Base-by-base conservation (phyloP, 2,888 invertebrate genomes). In the Phorcus lineatus region DNA sequence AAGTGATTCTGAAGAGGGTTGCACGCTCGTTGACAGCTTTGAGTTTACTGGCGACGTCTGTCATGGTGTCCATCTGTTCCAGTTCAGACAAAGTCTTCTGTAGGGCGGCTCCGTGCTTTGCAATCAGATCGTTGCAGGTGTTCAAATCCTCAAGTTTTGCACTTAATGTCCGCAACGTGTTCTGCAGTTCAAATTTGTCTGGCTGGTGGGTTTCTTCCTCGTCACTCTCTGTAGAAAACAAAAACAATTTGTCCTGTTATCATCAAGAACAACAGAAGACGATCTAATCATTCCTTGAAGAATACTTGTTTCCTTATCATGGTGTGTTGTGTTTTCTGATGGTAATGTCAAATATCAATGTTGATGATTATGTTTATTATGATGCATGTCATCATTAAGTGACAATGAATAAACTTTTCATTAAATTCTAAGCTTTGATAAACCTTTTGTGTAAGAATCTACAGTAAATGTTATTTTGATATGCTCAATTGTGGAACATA, bases 11-110 rank as follows among this genome's bases (percentile, higher is more conserved):
- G 94, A 99, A 98, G 80, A 98, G 95, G 17, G 98, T 97, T 4
- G 98, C 98, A 83, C 98, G 94, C 93, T 99, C 99, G 82, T 96
- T 97, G 81, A 98, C 96, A 88, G 97, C 96, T 93, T 98, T 98
- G 79, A 96, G 85, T 80, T 91, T 91, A 62, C 90, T 86, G 2
- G 91, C 86, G 2, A 90, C 85, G 36, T 92, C 92, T 0, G 87
- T 81, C 9, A 88, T 81, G 53, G 87, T 86, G 47, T 93, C 92
- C 31, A 93, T 85, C 82, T 91, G 91, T 84, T 94, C 94, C n/a
- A 94, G 87, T 80, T 94, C 94, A 6, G 90, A 89, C 17, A 94
- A 88, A 0, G 93, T 91, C 74, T 93, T 88, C 92, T 97, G 97
- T 80, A 99, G 94, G 47, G 96, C 96, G 22, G 95, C 95, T 17